Evolutionary conservation across 2,888 invertebrate genomes (phyloP).

Genomic region (Pogonocherus hispidulus): DNA sequence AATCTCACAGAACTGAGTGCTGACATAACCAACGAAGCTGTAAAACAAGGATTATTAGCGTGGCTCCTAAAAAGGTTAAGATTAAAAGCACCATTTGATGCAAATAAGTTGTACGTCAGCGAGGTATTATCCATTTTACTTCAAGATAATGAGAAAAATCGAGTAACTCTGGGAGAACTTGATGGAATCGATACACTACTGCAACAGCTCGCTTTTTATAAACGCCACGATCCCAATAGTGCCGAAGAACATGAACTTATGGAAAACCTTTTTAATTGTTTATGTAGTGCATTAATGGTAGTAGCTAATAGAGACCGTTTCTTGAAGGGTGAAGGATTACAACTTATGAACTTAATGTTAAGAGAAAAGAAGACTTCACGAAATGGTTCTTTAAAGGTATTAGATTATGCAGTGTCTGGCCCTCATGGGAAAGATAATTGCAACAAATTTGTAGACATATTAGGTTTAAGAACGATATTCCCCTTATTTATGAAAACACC

Average conservation of each 20-base stretch:
- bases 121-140: constrained; percentile 96
- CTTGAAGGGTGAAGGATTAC: constrained; percentile 95
- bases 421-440: constrained; percentile 95
- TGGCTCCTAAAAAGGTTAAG: constrained; percentile 95
- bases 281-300: constrained; percentile 94
- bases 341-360: constrained; percentile 99
- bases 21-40: constrained; percentile 86
- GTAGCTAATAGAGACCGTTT: constrained; percentile 92
- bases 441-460: constrained; percentile 81
- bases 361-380: constrained; percentile 97
- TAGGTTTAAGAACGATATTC: constrained; percentile 93
- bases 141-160: constrained; percentile 89
- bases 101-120: constrained; percentile 94
- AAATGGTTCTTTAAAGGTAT: constrained; percentile 95
- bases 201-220: constrained; percentile 95
- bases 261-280: constrained; percentile 97
- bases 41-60: constrained; percentile 89
- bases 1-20: constrained; percentile 93
- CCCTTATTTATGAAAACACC: constrained; percentile 99
- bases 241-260: constrained; percentile 97
- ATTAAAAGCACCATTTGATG: constrained; percentile 91
- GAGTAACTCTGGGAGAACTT: constrained; percentile 86
- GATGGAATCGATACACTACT: constrained; percentile 97
- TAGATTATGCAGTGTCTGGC: constrained; percentile 98
- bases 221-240: constrained; percentile 91